Evolutionary conservation across 1,140 invertebrate species (phyloP), one percentile per base, ranked within the genome.

Genomic region (Aphelinus certus): DNA sequence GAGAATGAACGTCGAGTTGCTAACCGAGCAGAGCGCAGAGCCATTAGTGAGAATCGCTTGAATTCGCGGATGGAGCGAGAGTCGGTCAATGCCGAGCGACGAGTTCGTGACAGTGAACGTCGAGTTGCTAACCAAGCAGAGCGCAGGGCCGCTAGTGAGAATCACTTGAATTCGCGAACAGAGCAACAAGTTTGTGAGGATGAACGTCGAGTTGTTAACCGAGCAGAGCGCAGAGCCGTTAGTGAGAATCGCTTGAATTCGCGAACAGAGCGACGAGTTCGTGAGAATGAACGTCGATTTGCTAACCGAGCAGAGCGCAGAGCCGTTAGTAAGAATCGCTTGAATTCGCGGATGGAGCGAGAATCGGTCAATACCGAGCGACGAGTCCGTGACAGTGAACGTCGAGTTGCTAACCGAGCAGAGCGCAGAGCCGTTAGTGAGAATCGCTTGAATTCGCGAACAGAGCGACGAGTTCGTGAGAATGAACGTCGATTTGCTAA

Each of bases 401-500:
- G 6, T 63, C 58, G 48, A 63, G n/a, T 26, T 26, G 46, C 4
- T 10, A 67, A 9, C 9, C 63, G 6, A 26, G 26, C 26, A 26
- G 26, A 26, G 26, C 26, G 26, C 26, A 49, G 1, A 5, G 7
- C 46, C n/a, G 45, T 9, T n/a, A n/a, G 43, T 64, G 4, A 3
- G 47, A 3, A 26, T 26, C 26, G 26, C 26, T 26, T 26, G 26
- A 43, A 47, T 47, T 49, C 7, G 10, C 10, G 26, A 48, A 26
- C 10, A 4, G 70, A 71, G 10, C 68, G 47, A n/a, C 74, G 49
- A 49, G 56, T 70, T 45, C 65, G 56, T 56, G 48, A 57, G 47
- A 42, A 48, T 2, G 58, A 60, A 53, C 73, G 68, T 7, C 26
- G 71, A n/a, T 71, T 71, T 45, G 74, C 49, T 45, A 65, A 67